Conservation (phyloP, 1,140 invertebrate genomes). For the Tetragnatha versicolor region DNA sequence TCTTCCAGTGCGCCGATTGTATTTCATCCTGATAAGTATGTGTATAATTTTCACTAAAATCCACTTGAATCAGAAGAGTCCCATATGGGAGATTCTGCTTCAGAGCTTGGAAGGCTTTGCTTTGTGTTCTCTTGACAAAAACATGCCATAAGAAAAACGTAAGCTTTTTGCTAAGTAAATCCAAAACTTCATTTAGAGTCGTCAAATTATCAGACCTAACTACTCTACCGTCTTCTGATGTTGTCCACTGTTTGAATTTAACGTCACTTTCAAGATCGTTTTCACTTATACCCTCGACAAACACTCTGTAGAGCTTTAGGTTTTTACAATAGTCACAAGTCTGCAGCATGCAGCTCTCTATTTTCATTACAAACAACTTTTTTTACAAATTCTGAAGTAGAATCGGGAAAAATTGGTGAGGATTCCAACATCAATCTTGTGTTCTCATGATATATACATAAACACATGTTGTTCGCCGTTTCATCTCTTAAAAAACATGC, state of each 20-base stretch:
- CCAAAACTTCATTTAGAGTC: not conserved
- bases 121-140: not conserved
- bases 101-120: not conserved
- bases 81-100: not conserved
- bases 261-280: not conserved
- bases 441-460: no score
- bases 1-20: not conserved
- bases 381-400: not conserved
- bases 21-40: not conserved
- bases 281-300: not conserved
- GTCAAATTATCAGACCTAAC: no score
- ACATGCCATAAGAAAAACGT: not conserved
- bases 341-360: not conserved
- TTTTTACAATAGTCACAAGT: not conserved
- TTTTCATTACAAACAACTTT: not conserved
- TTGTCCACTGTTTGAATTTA: not conserved
- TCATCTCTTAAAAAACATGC: not conserved
- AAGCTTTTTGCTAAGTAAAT: not conserved
- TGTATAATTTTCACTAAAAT: not conserved
- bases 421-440: not conserved
- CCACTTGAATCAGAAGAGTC: not conserved
- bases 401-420: not conserved
- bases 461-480: not conserved
- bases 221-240: not conserved
- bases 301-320: not conserved